Base-by-base conservation (phyloP, 2,888 invertebrate genomes). In the Clistopyga incitator region DNA sequence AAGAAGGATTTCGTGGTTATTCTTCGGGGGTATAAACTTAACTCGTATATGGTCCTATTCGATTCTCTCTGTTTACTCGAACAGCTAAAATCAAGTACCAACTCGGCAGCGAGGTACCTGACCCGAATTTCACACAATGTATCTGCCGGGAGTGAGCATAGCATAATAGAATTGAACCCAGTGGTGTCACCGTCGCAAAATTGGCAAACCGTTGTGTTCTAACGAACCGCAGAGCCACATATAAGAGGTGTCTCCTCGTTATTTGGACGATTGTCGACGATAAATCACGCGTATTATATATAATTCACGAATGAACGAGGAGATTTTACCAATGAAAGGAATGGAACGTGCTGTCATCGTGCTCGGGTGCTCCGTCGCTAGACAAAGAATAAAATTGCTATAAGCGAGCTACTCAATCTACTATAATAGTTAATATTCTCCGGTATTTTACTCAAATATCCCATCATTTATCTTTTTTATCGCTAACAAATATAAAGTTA, bases 31-130 rank as follows among this genome's bases (percentile, higher is more conserved):
- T 83, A 38, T 38, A 85, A 86, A 85, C 83, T 84, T 50, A 29
- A 83, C 64, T 77, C 56, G 75, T 84, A 77, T 84, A 77, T 84
- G 78, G 77, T 72, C 64, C 76, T 15, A 72, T 67, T 76, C 45
- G 50, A 70, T 84, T 59, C 52, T 64, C 76, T 85, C 38, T 84
- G 77, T 86, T 87, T 85, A 82, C 86, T 64, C 67, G 52, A 84
- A 82, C 78, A 70, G 70, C 71, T 78, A 75, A 77, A 86, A 86
- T 86, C 83, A 84, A 86, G 68, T 81, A 38, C 47, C 45, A 50
- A 23, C 23, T 54, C 38, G 56, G 15, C 56, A 8, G 29, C 23
- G 59, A 71, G 45, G 65, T 81, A 86, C 86, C 82, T 86, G 87
- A 87, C 84, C 71, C 68, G 87, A 87, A 85, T 87, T 80, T 59